These are phyloP conservation scores for Panonychus citri DNA, from an alignment of 1,140 invertebrate species.

Conservation along the genomic window DNA sequence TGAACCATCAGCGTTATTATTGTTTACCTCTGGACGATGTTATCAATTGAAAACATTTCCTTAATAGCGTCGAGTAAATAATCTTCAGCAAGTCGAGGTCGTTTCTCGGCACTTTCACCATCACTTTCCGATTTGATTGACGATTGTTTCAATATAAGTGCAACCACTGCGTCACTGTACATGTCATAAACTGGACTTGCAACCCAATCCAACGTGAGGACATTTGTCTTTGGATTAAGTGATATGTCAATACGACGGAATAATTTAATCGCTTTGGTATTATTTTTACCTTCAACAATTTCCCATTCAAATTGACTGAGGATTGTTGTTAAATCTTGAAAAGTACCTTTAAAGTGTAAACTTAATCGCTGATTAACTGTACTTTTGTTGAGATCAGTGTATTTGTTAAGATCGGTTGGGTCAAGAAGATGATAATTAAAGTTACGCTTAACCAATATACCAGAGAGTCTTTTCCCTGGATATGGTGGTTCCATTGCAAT, in stretches of 20 bases:
- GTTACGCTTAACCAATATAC: conserved; percentile 85
- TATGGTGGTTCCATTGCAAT: conserved; percentile 58
- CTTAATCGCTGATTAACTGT: conserved; percentile 73
- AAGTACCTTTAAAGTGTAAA: conserved; percentile 54
- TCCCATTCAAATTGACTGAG: conserved; percentile 55
- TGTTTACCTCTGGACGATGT: background rate
- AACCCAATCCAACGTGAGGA: conserved; percentile 66
- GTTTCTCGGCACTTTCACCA: background rate
- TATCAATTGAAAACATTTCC: conserved; percentile 1
- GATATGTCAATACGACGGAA: conserved; percentile 48
- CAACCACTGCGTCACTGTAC: conserved; percentile 83
- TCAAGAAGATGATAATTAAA: conserved; percentile 92
- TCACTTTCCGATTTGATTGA: background rate
- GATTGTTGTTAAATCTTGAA: conserved; percentile 54
- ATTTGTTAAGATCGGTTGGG: conserved; percentile 72
- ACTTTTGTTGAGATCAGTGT: conserved; percentile 82
- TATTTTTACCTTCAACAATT: conserved; percentile 38
- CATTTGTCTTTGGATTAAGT: conserved; percentile 40
- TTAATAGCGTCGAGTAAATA: background rate
- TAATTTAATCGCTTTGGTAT: conserved; percentile 41
- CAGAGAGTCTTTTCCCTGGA: conserved; percentile 54
- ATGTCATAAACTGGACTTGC: conserved; percentile 88
- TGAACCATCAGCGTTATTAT: background rate
- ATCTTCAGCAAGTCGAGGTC: background rate
- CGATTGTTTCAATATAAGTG: conserved; percentile 22